Percentiles rank a stretch among this genome's conserved stretches.
phyloP scores from a whole-genome alignment of 2,888 invertebrate species.

The Pelosia muscerda region DNA sequence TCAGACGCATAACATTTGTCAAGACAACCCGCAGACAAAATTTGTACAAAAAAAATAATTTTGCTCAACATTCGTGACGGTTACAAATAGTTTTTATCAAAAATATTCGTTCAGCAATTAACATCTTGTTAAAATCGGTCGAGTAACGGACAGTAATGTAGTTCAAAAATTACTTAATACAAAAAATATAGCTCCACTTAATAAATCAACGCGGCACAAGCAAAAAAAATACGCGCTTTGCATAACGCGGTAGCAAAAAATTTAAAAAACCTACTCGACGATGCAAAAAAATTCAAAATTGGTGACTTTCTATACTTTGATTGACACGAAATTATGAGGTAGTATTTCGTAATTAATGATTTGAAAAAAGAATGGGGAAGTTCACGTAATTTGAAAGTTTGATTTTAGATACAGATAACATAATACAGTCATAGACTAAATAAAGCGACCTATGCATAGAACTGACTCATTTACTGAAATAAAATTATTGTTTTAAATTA shows the following conservation, averaged over 20 bases:
- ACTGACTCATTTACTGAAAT: neutral
- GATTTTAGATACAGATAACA: slow-evolving; percentile 2
- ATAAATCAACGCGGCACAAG: neutral
- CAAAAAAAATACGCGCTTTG: neutral
- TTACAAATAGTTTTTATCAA: slow-evolving; percentile 20
- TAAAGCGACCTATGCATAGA: too few relatives aligned
- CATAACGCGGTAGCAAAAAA: slow-evolving; percentile 10
- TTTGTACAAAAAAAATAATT: neutral
- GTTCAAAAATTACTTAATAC: slow-evolving; percentile 10
- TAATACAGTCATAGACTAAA: neutral
- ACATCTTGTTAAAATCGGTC: slow-evolving; percentile 26
- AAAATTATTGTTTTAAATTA: too few relatives aligned
- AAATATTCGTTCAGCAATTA: slow-evolving; percentile 19
- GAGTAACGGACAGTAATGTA: neutral
- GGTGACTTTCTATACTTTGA: slow-evolving; percentile 5
- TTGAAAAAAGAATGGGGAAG: neutral
- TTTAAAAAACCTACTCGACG: neutral
- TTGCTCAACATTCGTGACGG: neutral
- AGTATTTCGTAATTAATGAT: neutral
- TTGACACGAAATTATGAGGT: slow-evolving; percentile 8
- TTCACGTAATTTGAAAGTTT: slow-evolving; percentile 9
- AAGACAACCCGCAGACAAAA: neutral
- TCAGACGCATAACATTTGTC: neutral
- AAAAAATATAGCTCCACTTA: slow-evolving; percentile 7
- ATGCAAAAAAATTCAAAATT: neutral